A percentile compares a stretch with the other conserved stretches of the same genome.
phyloP scores from a whole-genome alignment of 2,113 vertebrate genomes.

The Psophia crepitans region DNA sequence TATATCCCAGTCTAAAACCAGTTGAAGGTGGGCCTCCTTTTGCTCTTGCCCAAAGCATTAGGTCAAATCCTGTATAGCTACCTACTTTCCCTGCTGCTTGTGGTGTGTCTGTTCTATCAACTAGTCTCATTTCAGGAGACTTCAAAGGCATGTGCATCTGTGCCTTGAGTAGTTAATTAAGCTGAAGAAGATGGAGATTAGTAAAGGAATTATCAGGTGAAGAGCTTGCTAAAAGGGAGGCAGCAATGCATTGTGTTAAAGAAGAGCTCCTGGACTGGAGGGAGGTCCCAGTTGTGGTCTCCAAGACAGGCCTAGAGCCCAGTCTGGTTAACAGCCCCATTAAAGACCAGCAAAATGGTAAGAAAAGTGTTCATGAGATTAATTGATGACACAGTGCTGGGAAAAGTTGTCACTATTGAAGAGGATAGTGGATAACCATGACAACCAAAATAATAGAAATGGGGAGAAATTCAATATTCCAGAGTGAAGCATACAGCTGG shows the following conservation, averaged over 20 bases:
- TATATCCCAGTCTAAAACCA: neutral
- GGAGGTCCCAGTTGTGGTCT: neutral
- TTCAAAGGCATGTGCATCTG: neutral
- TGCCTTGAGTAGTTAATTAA: slow-evolving; percentile 34
- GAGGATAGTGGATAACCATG: neutral
- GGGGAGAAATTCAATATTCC: neutral
- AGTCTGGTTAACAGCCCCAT: neutral
- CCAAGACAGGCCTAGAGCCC: neutral
- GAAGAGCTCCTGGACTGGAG: neutral
- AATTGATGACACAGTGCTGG: neutral
- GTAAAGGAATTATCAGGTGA: neutral
- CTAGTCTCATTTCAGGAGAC: neutral
- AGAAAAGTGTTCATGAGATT: neutral
- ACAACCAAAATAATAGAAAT: neutral
- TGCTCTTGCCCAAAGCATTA: neutral
- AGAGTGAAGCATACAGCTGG: neutral
- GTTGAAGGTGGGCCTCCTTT: neutral
- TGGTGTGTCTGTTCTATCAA: neutral
- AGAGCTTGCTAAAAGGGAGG: neutral
- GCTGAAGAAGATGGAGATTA: neutral
- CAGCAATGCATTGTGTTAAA: neutral
- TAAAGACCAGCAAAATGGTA: neutral
- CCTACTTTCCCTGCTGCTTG: neutral
- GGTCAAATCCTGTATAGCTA: neutral
- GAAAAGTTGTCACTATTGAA: neutral